Evolutionary conservation across 2,888 invertebrate genomes (phyloP), one percentile per base, ranked within the genome.

Genomic region (Clitarchus hookeri): DNA sequence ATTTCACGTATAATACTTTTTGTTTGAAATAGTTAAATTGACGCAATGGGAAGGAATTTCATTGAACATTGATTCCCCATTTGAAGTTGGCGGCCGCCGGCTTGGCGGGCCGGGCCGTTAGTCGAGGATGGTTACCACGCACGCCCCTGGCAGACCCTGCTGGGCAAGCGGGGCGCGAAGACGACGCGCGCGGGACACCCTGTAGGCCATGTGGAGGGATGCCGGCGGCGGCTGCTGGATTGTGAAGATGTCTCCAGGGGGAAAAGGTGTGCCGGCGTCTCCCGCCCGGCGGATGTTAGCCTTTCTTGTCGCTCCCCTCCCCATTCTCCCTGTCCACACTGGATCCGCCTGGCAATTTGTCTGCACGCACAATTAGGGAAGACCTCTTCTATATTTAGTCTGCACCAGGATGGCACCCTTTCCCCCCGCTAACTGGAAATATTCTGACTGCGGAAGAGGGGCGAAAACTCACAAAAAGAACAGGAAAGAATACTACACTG

Each of bases 321-420:
- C 65, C 65, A 65, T 19, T 9, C 11, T 0, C 65, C 65, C 65
- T 65, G 65, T 65, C 65, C 65, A 65, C 65, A 65, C 65, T 65
- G 65, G 65, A 65, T 65, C 65, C 65, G 65, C 65, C 65, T 65
- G 65, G 65, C 65, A 65, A 65, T 65, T 65, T 65, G 65, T 65
- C 65, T 65, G 65, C 65, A 65, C 65, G 65, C 65, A 65, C 65
- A 23, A 65, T 65, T 65, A 65, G 65, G 65, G 65, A 8, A 19
- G 23, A 23, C 65, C n/a, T 48, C n/a, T 19, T 11, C 65, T 65
- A 65, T 65, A 65, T 65, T 23, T 65, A 65, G 65, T 65, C 65
- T n/a, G 23, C 65, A 8, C n/a, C 23, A 8, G 8, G 13, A 8
- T 19, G 19, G 65, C 65, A 1, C n/a, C n/a, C n/a, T n/a, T 65